Conservation (phyloP, 2,113 vertebrate species). For the Odocoileus hemionus region DNA sequence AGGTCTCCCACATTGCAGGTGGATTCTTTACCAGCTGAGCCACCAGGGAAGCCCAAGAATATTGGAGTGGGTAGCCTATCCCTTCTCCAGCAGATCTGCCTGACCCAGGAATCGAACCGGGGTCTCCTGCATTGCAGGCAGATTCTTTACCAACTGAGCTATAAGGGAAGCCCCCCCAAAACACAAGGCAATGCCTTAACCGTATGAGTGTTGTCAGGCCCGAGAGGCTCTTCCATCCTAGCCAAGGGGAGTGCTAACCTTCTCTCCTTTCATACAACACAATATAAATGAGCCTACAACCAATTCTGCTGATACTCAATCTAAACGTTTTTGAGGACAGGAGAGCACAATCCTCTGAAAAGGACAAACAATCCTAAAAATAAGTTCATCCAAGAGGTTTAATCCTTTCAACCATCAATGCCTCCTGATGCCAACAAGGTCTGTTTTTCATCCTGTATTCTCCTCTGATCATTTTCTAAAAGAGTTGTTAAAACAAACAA, state of each 20-base stretch:
- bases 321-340: neutral
- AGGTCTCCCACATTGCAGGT: too few relatives aligned
- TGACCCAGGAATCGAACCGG: neutral
- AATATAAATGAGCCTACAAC: neutral
- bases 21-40: too few relatives aligned
- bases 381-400: neutral
- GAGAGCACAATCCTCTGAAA: neutral
- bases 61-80: neutral
- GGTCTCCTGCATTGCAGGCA: rapidly evolving
- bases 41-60: neutral
- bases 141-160: neutral
- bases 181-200: neutral
- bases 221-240: neutral
- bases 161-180: neutral
- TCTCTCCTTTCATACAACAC: neutral
- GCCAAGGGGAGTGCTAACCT: neutral
- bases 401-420: neutral
- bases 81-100: neutral
- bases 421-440: neutral
- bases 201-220: neutral
- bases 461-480: neutral
- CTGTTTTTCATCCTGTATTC: neutral
- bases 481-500: neutral
- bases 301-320: neutral
- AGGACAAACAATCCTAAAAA: neutral